These are phyloP conservation scores for Cremastobaeus sp. DNA, from an alignment of 2,888 invertebrate species.

Conservation along the genomic window DNA sequence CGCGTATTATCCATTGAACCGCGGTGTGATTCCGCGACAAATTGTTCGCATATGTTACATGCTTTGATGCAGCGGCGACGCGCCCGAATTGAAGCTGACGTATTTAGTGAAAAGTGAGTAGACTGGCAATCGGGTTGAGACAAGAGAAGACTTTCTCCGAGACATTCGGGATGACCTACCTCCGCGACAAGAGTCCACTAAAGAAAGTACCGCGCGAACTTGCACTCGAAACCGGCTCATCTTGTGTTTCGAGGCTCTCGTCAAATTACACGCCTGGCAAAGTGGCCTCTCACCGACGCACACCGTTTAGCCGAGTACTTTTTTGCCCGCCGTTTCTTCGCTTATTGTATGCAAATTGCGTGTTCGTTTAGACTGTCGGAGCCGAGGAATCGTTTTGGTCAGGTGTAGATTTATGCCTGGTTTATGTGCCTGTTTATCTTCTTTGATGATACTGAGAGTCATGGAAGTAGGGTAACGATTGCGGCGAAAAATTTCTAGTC, in stretches of 20 bases:
- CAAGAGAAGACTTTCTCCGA: slow-evolving; percentile 63
- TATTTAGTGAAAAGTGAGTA: slow-evolving; percentile 54
- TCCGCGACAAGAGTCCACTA: slow-evolving; percentile 51
- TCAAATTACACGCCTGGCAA: slow-evolving; percentile 26
- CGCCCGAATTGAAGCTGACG: slow-evolving; percentile 42
- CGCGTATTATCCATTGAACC: slow-evolving; percentile 30
- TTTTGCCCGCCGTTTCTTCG: slow-evolving; percentile 12
- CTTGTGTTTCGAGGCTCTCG: slow-evolving; percentile 57
- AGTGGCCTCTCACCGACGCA: background rate
- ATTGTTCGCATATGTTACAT: slow-evolving; percentile 42
- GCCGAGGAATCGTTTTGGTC: background rate
- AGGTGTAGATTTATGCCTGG: slow-evolving; percentile 2
- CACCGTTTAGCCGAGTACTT: background rate
- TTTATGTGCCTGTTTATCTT: background rate
- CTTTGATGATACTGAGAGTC: too few species aligned
- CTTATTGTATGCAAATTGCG: slow-evolving; percentile 24
- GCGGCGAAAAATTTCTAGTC: background rate
- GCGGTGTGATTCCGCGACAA: slow-evolving; percentile 32
- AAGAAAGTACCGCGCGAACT: slow-evolving; percentile 62
- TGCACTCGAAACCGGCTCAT: slow-evolving; percentile 46
- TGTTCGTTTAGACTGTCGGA: slow-evolving; percentile 4
- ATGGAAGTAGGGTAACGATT: slow-evolving; percentile 9
- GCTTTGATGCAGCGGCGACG: slow-evolving; percentile 41
- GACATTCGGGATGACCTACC: slow-evolving; percentile 45
- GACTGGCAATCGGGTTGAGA: slow-evolving; percentile 45